A percentile compares a stretch with the other conserved stretches of the same genome.
These are phyloP conservation scores for Odocoileus hemionus DNA, from an alignment of 2,113 vertebrate species.

Conservation along the genomic window DNA sequence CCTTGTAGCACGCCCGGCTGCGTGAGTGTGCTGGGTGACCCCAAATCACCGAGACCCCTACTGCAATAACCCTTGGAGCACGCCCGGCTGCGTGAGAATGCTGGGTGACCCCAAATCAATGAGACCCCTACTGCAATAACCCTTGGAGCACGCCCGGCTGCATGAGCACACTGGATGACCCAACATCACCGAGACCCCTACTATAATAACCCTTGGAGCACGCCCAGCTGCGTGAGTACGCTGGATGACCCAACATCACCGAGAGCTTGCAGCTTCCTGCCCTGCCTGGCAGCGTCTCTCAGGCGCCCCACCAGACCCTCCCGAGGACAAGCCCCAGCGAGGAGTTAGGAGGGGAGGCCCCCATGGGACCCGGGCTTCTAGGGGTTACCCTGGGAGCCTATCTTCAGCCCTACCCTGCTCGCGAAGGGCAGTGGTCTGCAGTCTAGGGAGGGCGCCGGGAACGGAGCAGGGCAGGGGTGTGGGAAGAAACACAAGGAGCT, in stretches of 20 bases:
- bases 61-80: too few relatives aligned
- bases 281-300: constrained; percentile 79
- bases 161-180: too few relatives aligned
- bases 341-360: constrained; percentile 93
- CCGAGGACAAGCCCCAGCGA: constrained; percentile 82
- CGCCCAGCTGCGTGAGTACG: constrained; percentile 87
- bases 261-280: constrained; percentile 73
- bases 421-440: fast-evolving
- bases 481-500: background rate
- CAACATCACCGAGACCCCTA: too few relatives aligned
- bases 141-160: too few relatives aligned
- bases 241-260: constrained; percentile 76
- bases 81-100: too few relatives aligned
- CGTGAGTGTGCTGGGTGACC: too few relatives aligned
- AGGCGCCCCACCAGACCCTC: constrained; percentile 82
- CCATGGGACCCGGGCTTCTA: fast-evolving
- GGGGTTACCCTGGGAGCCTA: background rate
- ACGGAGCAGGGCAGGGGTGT: fast-evolving
- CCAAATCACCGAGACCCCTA: too few relatives aligned
- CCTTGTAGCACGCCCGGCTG: too few relatives aligned
- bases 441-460: background rate
- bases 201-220: constrained; percentile 93
- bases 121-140: too few relatives aligned
- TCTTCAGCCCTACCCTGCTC: background rate
- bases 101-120: too few relatives aligned